phyloP scores from a whole-genome alignment of 2,113 vertebrate genomes.

The Poeciliopsis turrubarensis region DNA sequence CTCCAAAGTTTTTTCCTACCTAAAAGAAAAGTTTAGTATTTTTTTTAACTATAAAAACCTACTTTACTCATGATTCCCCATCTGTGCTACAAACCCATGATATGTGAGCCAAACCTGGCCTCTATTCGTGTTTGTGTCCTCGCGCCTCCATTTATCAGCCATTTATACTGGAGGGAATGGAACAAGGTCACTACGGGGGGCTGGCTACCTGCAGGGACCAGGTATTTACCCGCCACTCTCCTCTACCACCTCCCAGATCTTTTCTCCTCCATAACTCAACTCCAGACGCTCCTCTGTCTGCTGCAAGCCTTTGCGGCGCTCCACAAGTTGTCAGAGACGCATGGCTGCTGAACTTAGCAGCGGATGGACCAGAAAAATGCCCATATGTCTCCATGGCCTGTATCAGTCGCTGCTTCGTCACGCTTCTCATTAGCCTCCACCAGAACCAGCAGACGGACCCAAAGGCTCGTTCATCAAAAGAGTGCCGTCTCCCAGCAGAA shows the following conservation, averaged over 20 bases:
- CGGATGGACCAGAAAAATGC: constrained; percentile 20
- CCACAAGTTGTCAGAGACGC: constrained; percentile 59
- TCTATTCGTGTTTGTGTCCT: constrained; percentile 29
- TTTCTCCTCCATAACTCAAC: constrained; percentile 1
- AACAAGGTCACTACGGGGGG: constrained; percentile 62
- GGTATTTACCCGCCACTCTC: constrained; percentile 58
- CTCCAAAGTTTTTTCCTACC: background rate
- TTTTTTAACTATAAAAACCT: constrained; percentile 10
- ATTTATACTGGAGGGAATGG: constrained; percentile 30
- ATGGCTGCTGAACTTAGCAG: constrained; percentile 53
- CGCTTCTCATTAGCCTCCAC: constrained; percentile 65
- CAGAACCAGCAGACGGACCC: constrained; percentile 30
- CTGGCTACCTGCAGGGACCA: constrained; percentile 48
- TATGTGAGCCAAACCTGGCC: constrained; percentile 54
- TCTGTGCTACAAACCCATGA: constrained; percentile 48
- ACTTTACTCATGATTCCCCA: constrained; percentile 48
- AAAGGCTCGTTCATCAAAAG: constrained; percentile 51
- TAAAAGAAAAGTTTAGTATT: background rate
- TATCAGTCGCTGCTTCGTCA: constrained; percentile 54
- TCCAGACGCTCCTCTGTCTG: background rate
- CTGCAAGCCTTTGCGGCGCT: background rate
- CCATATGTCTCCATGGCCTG: constrained; percentile 68
- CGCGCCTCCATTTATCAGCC: constrained; percentile 57
- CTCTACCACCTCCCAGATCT: constrained; percentile 14
- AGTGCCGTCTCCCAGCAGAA: constrained; percentile 38